Evolutionary conservation across 1,140 invertebrate species (phyloP).

Genomic region (Cotesia chilonis): DNA sequence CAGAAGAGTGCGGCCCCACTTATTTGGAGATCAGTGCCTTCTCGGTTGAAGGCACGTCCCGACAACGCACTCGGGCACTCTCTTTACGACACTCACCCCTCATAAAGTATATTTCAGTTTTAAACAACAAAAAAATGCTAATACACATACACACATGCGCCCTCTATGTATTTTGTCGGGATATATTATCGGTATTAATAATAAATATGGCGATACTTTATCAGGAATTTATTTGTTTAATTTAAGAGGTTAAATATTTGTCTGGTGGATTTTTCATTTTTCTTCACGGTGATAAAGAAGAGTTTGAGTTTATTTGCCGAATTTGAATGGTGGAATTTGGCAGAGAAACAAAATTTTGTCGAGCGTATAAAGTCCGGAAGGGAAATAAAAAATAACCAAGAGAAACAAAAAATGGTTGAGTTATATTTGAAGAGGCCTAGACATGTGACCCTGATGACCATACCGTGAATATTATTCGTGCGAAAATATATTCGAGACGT

Average conservation of each 20-base stretch:
- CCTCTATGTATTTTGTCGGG: neutral
- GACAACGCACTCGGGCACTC: constrained; percentile 38
- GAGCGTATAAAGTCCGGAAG: constrained; percentile 6
- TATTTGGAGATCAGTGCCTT: constrained; percentile 63
- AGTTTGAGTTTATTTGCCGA: too few relatives aligned
- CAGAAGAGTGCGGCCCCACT: constrained; percentile 60
- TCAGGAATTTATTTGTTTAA: neutral
- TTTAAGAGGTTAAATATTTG: neutral
- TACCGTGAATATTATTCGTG: constrained; percentile 44
- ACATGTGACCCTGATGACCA: constrained; percentile 30
- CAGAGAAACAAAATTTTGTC: neutral
- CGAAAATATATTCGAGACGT: constrained; percentile 48
- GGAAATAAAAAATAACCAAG: constrained; percentile 23
- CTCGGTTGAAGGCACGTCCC: constrained; percentile 47
- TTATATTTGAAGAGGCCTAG: constrained; percentile 45
- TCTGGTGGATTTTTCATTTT: neutral
- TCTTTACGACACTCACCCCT: constrained; percentile 41
- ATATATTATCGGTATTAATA: constrained; percentile 45
- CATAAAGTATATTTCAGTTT: constrained; percentile 63
- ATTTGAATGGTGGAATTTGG: constrained; percentile 1
- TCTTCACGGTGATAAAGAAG: neutral
- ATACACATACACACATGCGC: constrained; percentile 41
- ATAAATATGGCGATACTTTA: constrained; percentile 22
- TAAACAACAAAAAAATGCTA: constrained; percentile 67
- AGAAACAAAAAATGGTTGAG: constrained; percentile 37